These are phyloP conservation scores for Turnix velox DNA, from an alignment of 2,113 vertebrate genomes.

Conservation along the genomic window DNA sequence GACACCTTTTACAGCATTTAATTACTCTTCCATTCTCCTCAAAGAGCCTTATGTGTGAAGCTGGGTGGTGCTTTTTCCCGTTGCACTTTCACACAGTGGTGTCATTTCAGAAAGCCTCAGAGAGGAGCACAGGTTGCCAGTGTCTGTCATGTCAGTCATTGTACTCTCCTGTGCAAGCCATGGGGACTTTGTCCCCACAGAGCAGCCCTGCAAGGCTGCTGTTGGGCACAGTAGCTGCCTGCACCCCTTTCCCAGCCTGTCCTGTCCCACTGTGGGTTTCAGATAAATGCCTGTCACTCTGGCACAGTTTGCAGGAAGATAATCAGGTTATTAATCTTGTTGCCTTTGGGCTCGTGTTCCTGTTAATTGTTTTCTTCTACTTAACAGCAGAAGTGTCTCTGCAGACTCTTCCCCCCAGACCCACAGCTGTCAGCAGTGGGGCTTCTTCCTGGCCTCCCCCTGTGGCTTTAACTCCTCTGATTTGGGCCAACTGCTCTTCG, in stretches of 20 bases:
- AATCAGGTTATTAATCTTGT: background rate
- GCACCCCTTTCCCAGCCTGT: background rate
- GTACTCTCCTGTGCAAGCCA: background rate
- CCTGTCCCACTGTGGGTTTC: rapidly evolving
- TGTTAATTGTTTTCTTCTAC: background rate
- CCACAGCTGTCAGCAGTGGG: background rate
- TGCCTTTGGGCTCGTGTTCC: background rate
- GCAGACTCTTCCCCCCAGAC: background rate
- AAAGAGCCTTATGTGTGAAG: rapidly evolving
- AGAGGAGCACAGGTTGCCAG: background rate
- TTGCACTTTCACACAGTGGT: rapidly evolving
- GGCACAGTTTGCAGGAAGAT: background rate
- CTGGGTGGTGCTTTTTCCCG: background rate
- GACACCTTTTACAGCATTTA: background rate
- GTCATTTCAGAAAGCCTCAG: rapidly evolving
- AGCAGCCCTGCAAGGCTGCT: background rate
- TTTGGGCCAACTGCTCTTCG: rapidly evolving
- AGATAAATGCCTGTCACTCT: background rate
- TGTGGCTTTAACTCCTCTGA: background rate
- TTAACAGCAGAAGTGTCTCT: background rate
- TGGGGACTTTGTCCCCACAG: rapidly evolving
- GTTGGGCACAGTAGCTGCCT: background rate
- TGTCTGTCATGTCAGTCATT: rapidly evolving
- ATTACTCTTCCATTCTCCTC: background rate
- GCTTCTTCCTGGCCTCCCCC: background rate